phyloP scores from a whole-genome alignment of 1,140 invertebrate genomes.

The Littorina saxatilis region DNA sequence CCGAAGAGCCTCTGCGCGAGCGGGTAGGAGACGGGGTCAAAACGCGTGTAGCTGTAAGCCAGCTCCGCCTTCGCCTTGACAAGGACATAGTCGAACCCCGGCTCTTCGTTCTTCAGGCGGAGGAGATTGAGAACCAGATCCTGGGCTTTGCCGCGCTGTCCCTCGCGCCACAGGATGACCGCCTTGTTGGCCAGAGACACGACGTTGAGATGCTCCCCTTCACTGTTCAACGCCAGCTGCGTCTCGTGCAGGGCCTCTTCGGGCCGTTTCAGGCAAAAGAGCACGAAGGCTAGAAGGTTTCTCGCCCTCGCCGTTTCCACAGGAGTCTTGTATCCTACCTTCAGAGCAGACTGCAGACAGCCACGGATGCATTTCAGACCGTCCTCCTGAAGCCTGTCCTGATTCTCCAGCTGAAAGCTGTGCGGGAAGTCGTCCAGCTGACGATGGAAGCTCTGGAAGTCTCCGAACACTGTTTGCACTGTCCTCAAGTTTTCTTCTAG shows the following conservation, averaged over 20 bases:
- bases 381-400: background rate
- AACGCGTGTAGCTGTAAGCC: constrained; percentile 30
- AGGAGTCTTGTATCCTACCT: background rate
- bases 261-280: background rate
- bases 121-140: background rate
- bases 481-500: background rate
- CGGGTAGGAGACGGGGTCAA: constrained; percentile 3
- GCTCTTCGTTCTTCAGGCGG: background rate
- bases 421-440: constrained; percentile 27
- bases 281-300: constrained; percentile 20
- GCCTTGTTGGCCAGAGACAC: constrained; percentile 30
- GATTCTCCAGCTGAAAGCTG: constrained; percentile 7
- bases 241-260: background rate
- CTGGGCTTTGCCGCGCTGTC: background rate
- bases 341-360: background rate
- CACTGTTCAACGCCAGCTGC: background rate
- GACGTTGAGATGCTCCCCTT: constrained; percentile 10
- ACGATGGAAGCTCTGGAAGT: background rate
- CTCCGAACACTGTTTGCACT: background rate
- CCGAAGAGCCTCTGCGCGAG: background rate
- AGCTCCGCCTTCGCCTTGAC: constrained; percentile 24
- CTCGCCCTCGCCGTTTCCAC: constrained; percentile 16
- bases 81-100: background rate
- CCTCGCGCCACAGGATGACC: constrained; percentile 19
- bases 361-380: background rate